Conservation (phyloP, 2,888 invertebrate genomes). For the Euplexia lucipara region DNA sequence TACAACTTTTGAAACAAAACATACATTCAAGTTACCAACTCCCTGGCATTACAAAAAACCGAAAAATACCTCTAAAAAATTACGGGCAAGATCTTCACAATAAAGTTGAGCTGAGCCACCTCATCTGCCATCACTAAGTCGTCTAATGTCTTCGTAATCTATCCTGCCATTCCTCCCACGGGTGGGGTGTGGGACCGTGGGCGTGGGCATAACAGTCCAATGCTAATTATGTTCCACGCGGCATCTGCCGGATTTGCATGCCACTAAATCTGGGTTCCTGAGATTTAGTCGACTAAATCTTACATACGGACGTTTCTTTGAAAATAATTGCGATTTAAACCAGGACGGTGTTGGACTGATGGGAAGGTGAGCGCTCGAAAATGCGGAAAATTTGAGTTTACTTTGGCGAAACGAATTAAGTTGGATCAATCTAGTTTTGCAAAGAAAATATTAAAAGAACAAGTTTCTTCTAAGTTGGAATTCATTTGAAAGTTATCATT, state of each 20-base stretch:
- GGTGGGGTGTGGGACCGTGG: constrained; percentile 47
- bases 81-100: constrained; percentile 36
- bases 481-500: not conserved
- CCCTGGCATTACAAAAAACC: not conserved
- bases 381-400: constrained; percentile 31
- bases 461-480: not conserved
- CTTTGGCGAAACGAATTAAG: constrained; percentile 21
- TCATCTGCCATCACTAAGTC: constrained; percentile 59
- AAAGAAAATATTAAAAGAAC: not conserved
- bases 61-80: constrained; percentile 16
- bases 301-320: constrained; percentile 73
- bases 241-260: constrained; percentile 74
- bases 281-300: constrained; percentile 67
- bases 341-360: constrained; percentile 43
- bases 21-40: too few relatives aligned
- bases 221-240: constrained; percentile 76
- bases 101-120: constrained; percentile 47
- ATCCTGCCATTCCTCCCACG: constrained; percentile 58
- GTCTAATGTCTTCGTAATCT: constrained; percentile 64
- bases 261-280: constrained; percentile 74
- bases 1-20: too few relatives aligned
- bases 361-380: constrained; percentile 41
- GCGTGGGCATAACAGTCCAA: constrained; percentile 64
- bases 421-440: constrained; percentile 6
- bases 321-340: constrained; percentile 73